Conservation (phyloP, 2,113 vertebrate species). For the Nicator chloris region DNA sequence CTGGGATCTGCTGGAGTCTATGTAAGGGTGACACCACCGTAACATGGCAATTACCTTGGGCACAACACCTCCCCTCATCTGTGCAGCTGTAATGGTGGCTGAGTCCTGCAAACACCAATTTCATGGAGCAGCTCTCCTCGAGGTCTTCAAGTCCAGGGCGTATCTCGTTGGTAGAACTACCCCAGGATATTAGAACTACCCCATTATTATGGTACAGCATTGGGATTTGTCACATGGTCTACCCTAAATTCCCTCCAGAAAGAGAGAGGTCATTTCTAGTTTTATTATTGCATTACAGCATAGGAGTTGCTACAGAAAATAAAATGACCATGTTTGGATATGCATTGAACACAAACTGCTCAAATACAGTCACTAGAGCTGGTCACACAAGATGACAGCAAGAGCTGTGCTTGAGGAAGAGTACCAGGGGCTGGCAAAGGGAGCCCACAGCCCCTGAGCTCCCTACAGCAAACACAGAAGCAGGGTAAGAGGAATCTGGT, state of each 20-base stretch:
- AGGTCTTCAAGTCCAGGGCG: not conserved
- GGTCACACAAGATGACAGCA: not conserved
- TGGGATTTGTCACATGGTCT: not conserved
- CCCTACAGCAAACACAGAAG: not conserved
- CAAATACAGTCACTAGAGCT: not conserved
- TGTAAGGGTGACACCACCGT: fast-evolving
- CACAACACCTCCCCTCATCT: not conserved
- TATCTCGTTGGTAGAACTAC: not conserved
- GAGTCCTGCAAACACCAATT: not conserved
- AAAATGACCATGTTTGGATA: not conserved
- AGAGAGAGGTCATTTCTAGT: not conserved
- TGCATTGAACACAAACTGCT: not conserved
- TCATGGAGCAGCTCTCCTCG: not conserved
- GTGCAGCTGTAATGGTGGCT: not conserved
- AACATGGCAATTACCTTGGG: not conserved
- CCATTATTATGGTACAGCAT: fast-evolving
- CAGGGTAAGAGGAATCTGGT: not conserved
- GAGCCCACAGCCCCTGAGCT: not conserved
- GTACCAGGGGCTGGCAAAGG: not conserved
- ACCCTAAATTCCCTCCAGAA: not conserved
- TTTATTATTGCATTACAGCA: not conserved
- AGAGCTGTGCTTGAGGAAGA: not conserved
- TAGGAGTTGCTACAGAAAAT: not conserved
- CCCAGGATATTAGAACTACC: not conserved
- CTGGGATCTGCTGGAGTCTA: not conserved